Percentiles rank a stretch among this genome's conserved stretches.
Evolutionary conservation across 2,888 invertebrate species (phyloP).

Genomic region (Lasioglossum vierecki): DNA sequence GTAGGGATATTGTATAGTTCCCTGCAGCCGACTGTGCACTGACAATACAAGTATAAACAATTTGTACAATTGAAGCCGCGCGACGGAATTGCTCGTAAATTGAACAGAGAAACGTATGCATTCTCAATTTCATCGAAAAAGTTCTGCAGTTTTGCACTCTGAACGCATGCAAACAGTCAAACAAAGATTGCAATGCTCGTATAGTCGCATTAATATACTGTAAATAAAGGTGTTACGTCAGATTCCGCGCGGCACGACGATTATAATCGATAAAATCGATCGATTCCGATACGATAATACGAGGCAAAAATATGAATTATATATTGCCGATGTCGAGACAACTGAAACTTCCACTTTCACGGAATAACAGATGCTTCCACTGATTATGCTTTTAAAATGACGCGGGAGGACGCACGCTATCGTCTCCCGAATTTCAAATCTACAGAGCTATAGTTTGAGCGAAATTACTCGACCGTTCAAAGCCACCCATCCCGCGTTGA

Average conservation of each 20-base stretch:
- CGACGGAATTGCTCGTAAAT: not conserved
- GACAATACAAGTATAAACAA: slow-evolving; percentile 19
- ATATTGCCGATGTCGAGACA: not conserved
- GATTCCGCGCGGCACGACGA: not conserved
- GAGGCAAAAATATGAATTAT: not conserved
- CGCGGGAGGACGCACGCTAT: not conserved
- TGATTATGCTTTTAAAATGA: not conserved
- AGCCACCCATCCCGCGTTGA: not conserved
- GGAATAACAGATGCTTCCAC: not conserved
- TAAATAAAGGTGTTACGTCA: not conserved
- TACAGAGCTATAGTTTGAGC: not conserved
- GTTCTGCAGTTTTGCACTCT: not conserved
- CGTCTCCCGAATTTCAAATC: not conserved
- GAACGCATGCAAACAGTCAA: not conserved
- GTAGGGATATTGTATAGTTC: not conserved
- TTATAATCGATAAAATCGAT: not conserved
- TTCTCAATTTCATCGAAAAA: not conserved
- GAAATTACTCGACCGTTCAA: not conserved
- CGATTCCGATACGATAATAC: not conserved
- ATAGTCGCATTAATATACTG: not conserved
- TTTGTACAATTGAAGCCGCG: slow-evolving; percentile 10
- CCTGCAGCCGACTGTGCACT: not conserved
- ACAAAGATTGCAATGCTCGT: not conserved
- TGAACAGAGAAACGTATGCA: not conserved
- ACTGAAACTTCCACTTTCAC: not conserved